A percentile compares a stretch with the other conserved stretches of the same genome.
phyloP scores from a whole-genome alignment of 2,888 invertebrate species.

The Subacronicta megacephala region DNA sequence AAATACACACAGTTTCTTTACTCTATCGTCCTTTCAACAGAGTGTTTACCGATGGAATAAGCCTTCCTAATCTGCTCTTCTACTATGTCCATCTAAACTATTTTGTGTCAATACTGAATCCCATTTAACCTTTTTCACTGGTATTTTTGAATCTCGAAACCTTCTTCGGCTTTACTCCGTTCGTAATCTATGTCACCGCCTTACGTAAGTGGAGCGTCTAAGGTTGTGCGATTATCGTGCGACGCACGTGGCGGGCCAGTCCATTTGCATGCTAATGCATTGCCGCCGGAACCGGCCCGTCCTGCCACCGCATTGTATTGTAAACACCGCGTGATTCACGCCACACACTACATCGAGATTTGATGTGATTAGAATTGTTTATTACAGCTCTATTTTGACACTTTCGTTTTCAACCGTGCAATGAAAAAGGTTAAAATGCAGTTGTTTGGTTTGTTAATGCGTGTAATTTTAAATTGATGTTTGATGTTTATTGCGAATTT shows the following conservation, averaged over 20 bases:
- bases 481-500: not conserved
- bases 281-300: conserved; percentile 39
- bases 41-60: too few species aligned
- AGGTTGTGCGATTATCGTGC: conserved; percentile 43
- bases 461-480: not conserved
- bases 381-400: conserved; percentile 6
- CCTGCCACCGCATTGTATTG: conserved; percentile 46
- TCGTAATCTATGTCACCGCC: conserved; percentile 30
- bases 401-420: conserved; percentile 28
- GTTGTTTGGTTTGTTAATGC: not conserved
- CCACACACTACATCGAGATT: conserved; percentile 28
- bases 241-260: conserved; percentile 53
- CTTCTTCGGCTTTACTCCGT: not conserved
- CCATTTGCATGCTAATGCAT: conserved; percentile 64
- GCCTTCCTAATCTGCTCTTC: not conserved
- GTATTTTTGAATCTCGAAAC: not conserved
- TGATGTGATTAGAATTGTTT: conserved; percentile 41
- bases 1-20: too few species aligned
- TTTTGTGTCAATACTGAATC: too few species aligned
- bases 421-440: not conserved
- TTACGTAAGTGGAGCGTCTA: conserved; percentile 37
- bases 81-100: too few species aligned
- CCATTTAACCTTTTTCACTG: too few species aligned
- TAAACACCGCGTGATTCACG: conserved; percentile 55
- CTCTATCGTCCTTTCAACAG: too few species aligned